Conservation (phyloP, 2,797 vertebrate species). For the Cuculus canorus region DNA sequence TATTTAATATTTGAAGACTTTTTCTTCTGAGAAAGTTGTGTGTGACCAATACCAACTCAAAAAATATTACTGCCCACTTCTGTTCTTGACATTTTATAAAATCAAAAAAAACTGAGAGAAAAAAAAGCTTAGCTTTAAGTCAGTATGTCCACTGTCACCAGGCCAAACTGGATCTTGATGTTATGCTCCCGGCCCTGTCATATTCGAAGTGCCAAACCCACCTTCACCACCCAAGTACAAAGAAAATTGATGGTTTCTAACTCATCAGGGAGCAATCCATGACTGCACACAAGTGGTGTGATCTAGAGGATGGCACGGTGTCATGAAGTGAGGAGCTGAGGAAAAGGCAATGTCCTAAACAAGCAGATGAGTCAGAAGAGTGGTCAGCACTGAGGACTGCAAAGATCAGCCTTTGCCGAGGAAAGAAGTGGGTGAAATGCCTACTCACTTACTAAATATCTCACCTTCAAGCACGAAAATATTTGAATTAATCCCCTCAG, state of each 20-base stretch:
- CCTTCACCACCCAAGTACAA: not conserved
- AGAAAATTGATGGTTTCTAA: not conserved
- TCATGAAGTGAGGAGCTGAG: not conserved
- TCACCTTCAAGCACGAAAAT: not conserved
- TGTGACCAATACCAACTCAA: not conserved
- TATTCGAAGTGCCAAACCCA: not conserved
- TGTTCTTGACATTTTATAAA: not conserved
- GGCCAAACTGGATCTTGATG: not conserved
- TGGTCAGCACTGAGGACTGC: not conserved
- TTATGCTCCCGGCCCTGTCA: not conserved
- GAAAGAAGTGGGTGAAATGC: not conserved
- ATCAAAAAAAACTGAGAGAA: fast-evolving
- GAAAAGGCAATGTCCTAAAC: not conserved
- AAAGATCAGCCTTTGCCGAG: not conserved
- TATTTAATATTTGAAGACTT: not conserved
- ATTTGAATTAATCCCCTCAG: not conserved
- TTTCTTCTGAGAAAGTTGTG: not conserved
- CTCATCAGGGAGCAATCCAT: not conserved
- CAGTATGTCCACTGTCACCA: not conserved
- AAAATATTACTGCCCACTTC: not conserved
- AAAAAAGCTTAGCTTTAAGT: not conserved
- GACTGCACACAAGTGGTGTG: not conserved
- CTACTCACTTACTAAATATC: not conserved
- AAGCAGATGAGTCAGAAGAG: not conserved
- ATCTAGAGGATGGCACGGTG: not conserved